A percentile compares a stretch with the other conserved stretches of the same genome.
These are phyloP conservation scores for Philhelius pedissequus DNA, from an alignment of 2,888 invertebrate species.

Conservation along the genomic window DNA sequence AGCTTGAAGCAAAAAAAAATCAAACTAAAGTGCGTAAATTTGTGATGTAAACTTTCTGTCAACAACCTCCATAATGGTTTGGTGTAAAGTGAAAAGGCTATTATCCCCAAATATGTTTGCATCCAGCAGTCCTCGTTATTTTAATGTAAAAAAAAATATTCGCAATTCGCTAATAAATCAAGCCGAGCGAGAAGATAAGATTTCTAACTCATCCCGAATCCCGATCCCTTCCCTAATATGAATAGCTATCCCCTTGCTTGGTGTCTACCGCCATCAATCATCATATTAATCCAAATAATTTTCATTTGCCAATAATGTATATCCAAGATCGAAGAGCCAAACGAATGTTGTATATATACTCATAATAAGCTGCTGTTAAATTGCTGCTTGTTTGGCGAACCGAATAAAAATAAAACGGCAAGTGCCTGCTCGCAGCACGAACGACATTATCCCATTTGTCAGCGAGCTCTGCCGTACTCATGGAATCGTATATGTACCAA, in stretches of 20 bases:
- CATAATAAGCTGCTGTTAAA: background rate
- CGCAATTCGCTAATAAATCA: background rate
- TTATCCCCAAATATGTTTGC: too few species aligned
- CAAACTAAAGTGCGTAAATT: too few species aligned
- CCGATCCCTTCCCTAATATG: background rate
- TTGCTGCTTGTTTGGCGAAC: background rate
- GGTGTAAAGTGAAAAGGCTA: too few species aligned
- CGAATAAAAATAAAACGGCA: constrained; percentile 1
- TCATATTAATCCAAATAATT: constrained; percentile 4
- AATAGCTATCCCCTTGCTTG: background rate
- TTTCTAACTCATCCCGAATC: background rate
- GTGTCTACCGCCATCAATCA: constrained; percentile 2
- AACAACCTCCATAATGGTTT: too few species aligned
- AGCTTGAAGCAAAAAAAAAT: too few species aligned
- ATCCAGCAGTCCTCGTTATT: too few species aligned
- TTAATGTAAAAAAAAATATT: too few species aligned
- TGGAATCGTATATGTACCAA: background rate
- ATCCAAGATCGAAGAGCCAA: too few species aligned
- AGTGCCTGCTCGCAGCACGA: constrained; percentile 14
- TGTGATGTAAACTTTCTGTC: too few species aligned
- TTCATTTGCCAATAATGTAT: constrained; percentile 16
- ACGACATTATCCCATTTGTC: constrained; percentile 65
- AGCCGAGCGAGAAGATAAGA: background rate
- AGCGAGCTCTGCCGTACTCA: constrained; percentile 32
- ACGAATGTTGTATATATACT: background rate